A percentile compares a stretch with the other conserved stretches of the same genome.
phyloP scores from a whole-genome alignment of 2,113 vertebrate species.

The Triplophysa rosa region DNA sequence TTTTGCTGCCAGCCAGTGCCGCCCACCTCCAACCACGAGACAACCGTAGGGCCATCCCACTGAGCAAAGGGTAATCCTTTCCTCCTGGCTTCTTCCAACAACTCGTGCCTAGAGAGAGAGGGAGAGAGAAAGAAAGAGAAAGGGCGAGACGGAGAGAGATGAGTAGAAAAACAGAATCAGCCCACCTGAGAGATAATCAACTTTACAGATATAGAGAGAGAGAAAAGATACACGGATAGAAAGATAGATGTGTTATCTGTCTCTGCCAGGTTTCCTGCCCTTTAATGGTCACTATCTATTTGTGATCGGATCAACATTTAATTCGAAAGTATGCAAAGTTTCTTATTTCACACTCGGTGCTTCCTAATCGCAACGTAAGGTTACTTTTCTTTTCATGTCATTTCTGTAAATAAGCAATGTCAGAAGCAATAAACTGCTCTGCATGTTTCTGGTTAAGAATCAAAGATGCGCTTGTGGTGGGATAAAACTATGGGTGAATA shows the following conservation, averaged over 20 bases:
- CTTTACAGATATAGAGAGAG: slow-evolving; percentile 1
- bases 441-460: neutral
- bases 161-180: slow-evolving; percentile 10
- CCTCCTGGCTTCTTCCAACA: slow-evolving; percentile 95
- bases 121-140: neutral
- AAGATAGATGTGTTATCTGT: slow-evolving; percentile 32
- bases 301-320: neutral
- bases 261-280: slow-evolving; percentile 24
- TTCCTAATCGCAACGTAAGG: neutral
- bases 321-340: neutral
- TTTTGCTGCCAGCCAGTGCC: neutral
- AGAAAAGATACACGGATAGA: slow-evolving; percentile 14
- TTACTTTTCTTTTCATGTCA: neutral
- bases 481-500: neutral
- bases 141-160: slow-evolving; percentile 7
- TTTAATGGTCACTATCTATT: slow-evolving; percentile 3
- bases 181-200: slow-evolving; percentile 14
- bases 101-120: slow-evolving; percentile 84
- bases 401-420: neutral
- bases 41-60: slow-evolving; percentile 97
- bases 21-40: slow-evolving; percentile 94
- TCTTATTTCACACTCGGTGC: neutral
- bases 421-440: neutral
- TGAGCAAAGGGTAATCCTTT: slow-evolving; percentile 98
- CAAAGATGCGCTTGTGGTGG: neutral